Conservation (phyloP, 2,888 invertebrate species). For the Drosophila multiciliata region DNA sequence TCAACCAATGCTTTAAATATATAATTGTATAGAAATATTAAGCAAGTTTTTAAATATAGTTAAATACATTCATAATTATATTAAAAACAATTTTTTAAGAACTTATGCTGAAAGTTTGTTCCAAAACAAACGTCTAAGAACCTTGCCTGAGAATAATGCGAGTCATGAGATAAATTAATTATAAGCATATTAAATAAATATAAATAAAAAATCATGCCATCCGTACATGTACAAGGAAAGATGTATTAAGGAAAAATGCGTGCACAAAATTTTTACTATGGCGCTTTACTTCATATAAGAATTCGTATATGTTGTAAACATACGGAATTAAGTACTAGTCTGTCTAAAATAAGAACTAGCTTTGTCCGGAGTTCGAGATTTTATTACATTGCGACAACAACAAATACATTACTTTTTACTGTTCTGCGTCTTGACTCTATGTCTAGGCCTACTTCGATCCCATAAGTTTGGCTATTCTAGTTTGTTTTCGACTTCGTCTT, state of each 20-base stretch:
- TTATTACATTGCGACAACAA: not conserved
- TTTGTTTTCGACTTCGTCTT: not conserved
- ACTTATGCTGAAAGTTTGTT: conserved; percentile 67
- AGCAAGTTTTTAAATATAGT: conserved; percentile 51
- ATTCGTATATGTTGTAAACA: not conserved
- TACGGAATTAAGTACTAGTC: not conserved
- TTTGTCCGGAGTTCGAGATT: not conserved
- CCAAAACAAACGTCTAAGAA: conserved; percentile 45
- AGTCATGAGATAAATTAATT: conserved; percentile 60
- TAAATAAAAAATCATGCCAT: not conserved
- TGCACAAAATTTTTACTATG: not conserved
- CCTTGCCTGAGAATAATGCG: conserved; percentile 57
- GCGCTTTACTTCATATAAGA: not conserved
- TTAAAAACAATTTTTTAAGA: conserved; percentile 51
- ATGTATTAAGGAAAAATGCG: conserved; percentile 9
- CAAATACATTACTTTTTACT: not conserved
- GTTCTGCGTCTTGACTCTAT: not conserved
- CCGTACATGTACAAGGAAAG: conserved; percentile 24
- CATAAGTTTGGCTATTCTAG: not conserved
- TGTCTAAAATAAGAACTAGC: not conserved
- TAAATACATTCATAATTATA: conserved; percentile 33
- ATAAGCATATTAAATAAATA: conserved; percentile 26
- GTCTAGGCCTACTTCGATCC: not conserved
- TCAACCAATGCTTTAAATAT: conserved; percentile 58
- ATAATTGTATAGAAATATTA: conserved; percentile 43